Evolutionary conservation across 2,888 invertebrate genomes (phyloP), one percentile per base, ranked within the genome.

Genomic region (Hydriomena furcata): DNA sequence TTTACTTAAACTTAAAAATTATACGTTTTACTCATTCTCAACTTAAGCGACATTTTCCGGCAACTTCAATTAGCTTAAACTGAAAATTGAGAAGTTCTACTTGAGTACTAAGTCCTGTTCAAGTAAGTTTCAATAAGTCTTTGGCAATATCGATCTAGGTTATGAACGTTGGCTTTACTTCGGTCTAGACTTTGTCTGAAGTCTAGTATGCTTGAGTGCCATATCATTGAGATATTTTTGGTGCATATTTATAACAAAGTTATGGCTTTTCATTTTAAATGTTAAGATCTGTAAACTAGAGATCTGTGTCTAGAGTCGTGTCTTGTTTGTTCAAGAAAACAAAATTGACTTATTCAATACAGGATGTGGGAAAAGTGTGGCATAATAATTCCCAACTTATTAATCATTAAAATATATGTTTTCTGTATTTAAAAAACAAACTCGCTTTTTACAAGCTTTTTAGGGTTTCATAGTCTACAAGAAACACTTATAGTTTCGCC

Each of bases 1-100:
- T 66, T 63, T 66, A 67, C 60, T 41, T 59, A 65, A 60, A 62
- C 65, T 65, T 59, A 60, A 55, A 56, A 47, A 52, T 55, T 55
- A 34, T 27, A 32, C 24, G 25, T 42, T 42, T 37, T 28, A 52
- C 47, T 43, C 34, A 50, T 52, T 25, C 46, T 25, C 56, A 41
- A 59, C 43, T 52, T 51, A 8, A 30, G 36, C 34, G 46, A 5
- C 24, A 52, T 28, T 47, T 43, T 43, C 52, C 42, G 47, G 40
- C 46, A 52, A 48, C 52, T 48, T 52, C 52, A 54, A 54, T 54
- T 58, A 54, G 47, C 53, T 38, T 48, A 37, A 35, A 43, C 52
- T 36, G 47, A 53, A 50, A 51, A 53, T 45, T 51, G 48, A 53
- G 53, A 45, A 45, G 47, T 43, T 57, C 37, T 43, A 42, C 57